These are phyloP conservation scores for Asobara japonica DNA, from an alignment of 1,140 invertebrate species.

Conservation along the genomic window DNA sequence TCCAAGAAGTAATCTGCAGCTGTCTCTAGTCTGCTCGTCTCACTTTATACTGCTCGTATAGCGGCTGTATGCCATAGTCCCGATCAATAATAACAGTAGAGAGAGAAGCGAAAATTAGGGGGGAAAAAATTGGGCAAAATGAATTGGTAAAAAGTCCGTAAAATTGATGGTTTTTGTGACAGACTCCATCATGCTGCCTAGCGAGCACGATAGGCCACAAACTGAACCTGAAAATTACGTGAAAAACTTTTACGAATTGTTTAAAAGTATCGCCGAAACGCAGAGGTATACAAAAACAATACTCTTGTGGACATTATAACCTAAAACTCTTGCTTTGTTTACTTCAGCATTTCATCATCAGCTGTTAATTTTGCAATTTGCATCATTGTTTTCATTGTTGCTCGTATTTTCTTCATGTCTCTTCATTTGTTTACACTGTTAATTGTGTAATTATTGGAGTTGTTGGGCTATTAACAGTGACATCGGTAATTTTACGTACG, in stretches of 20 bases:
- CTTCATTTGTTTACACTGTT: too few species aligned
- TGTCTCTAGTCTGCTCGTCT: constrained; percentile 71
- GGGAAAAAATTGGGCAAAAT: constrained; percentile 53
- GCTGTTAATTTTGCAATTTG: constrained; percentile 35
- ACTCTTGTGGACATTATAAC: constrained; percentile 47
- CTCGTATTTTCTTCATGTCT: neutral
- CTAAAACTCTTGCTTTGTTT: constrained; percentile 50
- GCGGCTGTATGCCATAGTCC: constrained; percentile 47
- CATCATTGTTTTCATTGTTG: too few species aligned
- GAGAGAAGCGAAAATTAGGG: neutral
- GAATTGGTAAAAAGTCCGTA: constrained; percentile 55
- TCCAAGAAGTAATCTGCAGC: too few species aligned
- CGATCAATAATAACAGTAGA: constrained; percentile 61
- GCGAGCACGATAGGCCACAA: constrained; percentile 65
- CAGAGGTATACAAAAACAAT: constrained; percentile 64
- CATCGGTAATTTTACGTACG: neutral
- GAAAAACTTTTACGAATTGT: constrained; percentile 71
- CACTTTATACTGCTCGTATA: constrained; percentile 72
- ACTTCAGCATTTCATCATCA: constrained; percentile 19
- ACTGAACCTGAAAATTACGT: constrained; percentile 70
- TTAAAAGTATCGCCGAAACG: constrained; percentile 67
- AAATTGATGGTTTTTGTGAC: constrained; percentile 38
- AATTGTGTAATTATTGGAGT: neutral
- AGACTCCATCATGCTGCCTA: constrained; percentile 52
- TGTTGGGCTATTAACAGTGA: neutral